Percentiles rank a stretch among this genome's conserved stretches.
phyloP scores from a whole-genome alignment of 2,797 vertebrate species.

The Sparidentex hasta region DNA sequence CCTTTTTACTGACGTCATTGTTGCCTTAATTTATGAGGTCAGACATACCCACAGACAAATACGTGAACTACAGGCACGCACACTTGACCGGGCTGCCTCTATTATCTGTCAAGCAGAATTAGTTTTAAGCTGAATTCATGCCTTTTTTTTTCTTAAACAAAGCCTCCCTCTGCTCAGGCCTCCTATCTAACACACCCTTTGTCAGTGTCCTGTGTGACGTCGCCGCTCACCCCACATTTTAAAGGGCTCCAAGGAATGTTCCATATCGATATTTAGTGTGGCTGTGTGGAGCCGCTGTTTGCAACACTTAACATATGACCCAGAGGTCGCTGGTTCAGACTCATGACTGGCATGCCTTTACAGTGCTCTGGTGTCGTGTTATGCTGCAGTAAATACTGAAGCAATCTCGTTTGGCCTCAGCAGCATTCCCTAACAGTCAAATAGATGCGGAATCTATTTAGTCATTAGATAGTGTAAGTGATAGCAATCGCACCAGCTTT shows the following conservation, averaged over 20 bases:
- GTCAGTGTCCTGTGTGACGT: conserved; percentile 45
- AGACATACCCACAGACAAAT: not conserved
- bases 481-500: not conserved
- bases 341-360: conserved; percentile 69
- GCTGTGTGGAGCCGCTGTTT: conserved; percentile 69
- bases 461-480: conserved; percentile 5
- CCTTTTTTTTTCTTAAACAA: conserved; percentile 33
- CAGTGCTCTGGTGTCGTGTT: conserved; percentile 45
- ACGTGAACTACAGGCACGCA: not conserved
- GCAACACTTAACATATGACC: conserved; percentile 74
- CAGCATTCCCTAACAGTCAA: conserved; percentile 11
- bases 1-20: not conserved
- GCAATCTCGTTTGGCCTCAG: conserved; percentile 25
- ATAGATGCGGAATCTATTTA: conserved; percentile 11
- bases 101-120: conserved; percentile 41
- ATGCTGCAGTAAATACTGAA: conserved; percentile 35
- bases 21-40: conserved; percentile 1
- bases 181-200: conserved; percentile 33
- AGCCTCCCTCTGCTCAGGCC: conserved; percentile 26
- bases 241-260: conserved; percentile 66
- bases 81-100: conserved; percentile 23
- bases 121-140: conserved; percentile 9
- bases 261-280: conserved; percentile 68
- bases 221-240: conserved; percentile 42
- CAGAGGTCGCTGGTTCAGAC: conserved; percentile 68